Evolutionary conservation across 2,888 invertebrate genomes (phyloP).

Genomic region (Perizoma flavofasciatum): DNA sequence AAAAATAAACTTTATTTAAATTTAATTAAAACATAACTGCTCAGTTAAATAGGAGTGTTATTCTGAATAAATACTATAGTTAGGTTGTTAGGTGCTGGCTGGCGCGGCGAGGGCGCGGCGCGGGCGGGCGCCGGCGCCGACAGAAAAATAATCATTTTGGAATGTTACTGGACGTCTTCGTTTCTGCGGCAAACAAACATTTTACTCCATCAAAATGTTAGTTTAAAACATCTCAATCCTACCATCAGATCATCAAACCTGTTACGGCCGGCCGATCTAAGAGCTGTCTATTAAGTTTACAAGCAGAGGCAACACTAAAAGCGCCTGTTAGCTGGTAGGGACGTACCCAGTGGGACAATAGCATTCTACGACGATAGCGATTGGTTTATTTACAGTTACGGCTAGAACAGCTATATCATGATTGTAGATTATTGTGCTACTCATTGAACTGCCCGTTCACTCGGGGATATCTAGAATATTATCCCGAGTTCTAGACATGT

Average conservation of each 20-base stretch:
- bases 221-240: slow-evolving; percentile 43
- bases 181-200: slow-evolving; percentile 80
- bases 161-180: slow-evolving; percentile 80
- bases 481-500: slow-evolving; percentile 1
- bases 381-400: slow-evolving; percentile 42
- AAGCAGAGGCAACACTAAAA: slow-evolving; percentile 23
- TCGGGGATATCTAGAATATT: slow-evolving; percentile 1
- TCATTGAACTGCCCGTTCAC: slow-evolving; percentile 22
- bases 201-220: slow-evolving; percentile 67
- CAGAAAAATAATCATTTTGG: slow-evolving; percentile 74
- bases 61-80: slow-evolving; percentile 66
- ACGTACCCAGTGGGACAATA: slow-evolving; percentile 24
- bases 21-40: slow-evolving; percentile 73
- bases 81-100: slow-evolving; percentile 43
- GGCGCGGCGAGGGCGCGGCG: slow-evolving; percentile 39
- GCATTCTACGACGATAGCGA: slow-evolving; percentile 45
- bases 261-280: slow-evolving; percentile 7
- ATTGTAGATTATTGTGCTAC: slow-evolving; percentile 32
- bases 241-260: slow-evolving; percentile 1
- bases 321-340: slow-evolving; percentile 26
- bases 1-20: slow-evolving; percentile 79
- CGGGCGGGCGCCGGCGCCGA: slow-evolving; percentile 47
- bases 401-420: slow-evolving; percentile 39
- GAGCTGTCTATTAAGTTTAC: slow-evolving; percentile 14
- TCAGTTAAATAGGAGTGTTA: slow-evolving; percentile 58